Percentiles rank a stretch among this genome's conserved stretches.
These are phyloP conservation scores for Spongilla lacustris DNA, from an alignment of 37 sponge, comb jelly and placozoan species.

Conservation along the genomic window DNA sequence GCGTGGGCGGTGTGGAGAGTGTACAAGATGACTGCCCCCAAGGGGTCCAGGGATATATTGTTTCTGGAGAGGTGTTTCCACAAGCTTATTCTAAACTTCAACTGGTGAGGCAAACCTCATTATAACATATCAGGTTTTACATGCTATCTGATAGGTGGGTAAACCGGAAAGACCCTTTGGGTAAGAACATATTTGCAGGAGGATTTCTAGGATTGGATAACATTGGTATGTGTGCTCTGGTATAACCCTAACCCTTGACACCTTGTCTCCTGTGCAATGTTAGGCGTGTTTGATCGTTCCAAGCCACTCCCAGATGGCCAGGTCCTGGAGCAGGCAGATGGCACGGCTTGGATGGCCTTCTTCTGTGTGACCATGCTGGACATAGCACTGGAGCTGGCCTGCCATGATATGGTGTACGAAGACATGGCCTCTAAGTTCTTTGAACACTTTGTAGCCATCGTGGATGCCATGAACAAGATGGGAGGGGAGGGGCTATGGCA, in stretches of 20 bases:
- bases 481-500: constrained; percentile 89
- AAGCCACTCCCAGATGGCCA: constrained; percentile 91
- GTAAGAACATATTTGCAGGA: constrained; percentile 95
- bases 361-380: constrained; percentile 93
- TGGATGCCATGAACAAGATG: constrained; percentile 92
- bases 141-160: constrained; percentile 97
- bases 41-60: constrained; percentile 72
- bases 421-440: constrained; percentile 99
- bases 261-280: background rate
- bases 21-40: constrained; percentile 90
- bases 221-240: constrained; percentile 68
- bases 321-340: constrained; percentile 94
- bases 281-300: constrained; percentile 91
- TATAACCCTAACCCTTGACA: no score
- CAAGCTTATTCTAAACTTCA: constrained; percentile 96
- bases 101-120: constrained; percentile 70
- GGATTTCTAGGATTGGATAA: constrained; percentile 96
- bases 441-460: constrained; percentile 95
- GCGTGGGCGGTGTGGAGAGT: constrained; percentile 95
- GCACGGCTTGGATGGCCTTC: constrained; percentile 99
- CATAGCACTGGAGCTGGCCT: constrained; percentile 92
- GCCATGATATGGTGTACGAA: constrained; percentile 86
- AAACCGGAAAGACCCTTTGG: constrained; percentile 92
- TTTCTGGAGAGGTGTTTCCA: constrained; percentile 90
- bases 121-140: background rate